Evolutionary conservation across 1,140 invertebrate genomes (phyloP).

Genomic region (Sipha flava): DNA sequence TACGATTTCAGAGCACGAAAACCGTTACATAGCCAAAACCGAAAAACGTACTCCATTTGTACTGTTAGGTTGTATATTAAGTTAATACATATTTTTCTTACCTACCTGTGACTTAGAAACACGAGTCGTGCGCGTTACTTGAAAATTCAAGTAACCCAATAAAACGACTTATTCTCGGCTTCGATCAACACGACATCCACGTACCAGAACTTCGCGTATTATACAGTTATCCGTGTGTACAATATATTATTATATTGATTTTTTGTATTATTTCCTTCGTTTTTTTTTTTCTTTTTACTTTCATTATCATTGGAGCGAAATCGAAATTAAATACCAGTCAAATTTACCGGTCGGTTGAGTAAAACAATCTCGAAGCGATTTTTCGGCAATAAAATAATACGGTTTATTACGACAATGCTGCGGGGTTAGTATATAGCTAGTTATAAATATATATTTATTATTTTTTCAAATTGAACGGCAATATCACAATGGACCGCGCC

Average conservation of each 20-base stretch:
- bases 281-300: too few species aligned
- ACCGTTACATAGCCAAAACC: not conserved
- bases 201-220: not conserved
- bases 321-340: not conserved
- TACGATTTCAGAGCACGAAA: not conserved
- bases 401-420: not conserved
- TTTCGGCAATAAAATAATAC: not conserved
- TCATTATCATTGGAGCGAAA: not conserved
- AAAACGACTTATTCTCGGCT: not conserved
- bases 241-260: too few species aligned
- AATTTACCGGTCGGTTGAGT: not conserved
- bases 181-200: not conserved
- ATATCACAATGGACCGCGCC: too few species aligned
- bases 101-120: not conserved
- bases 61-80: not conserved
- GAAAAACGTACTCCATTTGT: not conserved
- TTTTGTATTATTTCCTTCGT: too few species aligned
- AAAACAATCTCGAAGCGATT: not conserved
- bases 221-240: not conserved
- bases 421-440: not conserved
- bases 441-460: too few species aligned
- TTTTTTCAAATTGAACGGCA: too few species aligned
- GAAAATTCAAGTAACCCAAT: not conserved
- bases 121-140: not conserved
- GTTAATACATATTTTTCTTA: too few species aligned